Evolutionary conservation across 2,888 invertebrate species (phyloP).

Genomic region (Drosophila fungiperda): DNA sequence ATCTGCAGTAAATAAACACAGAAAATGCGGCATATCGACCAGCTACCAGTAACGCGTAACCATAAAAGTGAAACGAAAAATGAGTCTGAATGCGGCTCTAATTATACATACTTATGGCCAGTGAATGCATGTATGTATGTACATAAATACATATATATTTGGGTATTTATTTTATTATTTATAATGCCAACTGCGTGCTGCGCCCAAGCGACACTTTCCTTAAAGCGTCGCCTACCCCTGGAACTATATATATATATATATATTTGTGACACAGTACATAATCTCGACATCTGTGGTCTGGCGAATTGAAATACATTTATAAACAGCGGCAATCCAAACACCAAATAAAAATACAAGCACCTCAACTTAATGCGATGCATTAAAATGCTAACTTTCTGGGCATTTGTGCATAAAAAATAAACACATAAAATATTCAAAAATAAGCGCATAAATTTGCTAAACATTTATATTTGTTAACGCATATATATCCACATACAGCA

Average conservation of each 20-base stretch:
- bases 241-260: not conserved
- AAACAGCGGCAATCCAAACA: not conserved
- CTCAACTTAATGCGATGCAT: constrained; percentile 2
- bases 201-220: constrained; percentile 29
- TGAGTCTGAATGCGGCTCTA: constrained; percentile 18
- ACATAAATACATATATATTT: constrained; percentile 8
- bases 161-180: constrained; percentile 74
- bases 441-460: not conserved
- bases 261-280: not conserved
- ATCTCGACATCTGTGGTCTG: constrained; percentile 4
- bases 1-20: constrained; percentile 30
- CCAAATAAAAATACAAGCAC: not conserved
- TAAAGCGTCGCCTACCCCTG: constrained; percentile 6
- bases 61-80: not conserved
- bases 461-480: not conserved
- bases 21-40: constrained; percentile 75
- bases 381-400: not conserved
- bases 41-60: constrained; percentile 14
- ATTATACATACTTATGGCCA: constrained; percentile 7
- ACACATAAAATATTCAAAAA: not conserved
- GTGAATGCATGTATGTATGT: not conserved
- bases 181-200: constrained; percentile 69
- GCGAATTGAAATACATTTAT: not conserved
- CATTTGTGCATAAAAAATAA: not conserved
- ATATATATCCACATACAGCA: not conserved